Evolutionary conservation across 1,140 invertebrate species (phyloP), one percentile per base, ranked within the genome.

Genomic region (Euglossa dilemma): DNA sequence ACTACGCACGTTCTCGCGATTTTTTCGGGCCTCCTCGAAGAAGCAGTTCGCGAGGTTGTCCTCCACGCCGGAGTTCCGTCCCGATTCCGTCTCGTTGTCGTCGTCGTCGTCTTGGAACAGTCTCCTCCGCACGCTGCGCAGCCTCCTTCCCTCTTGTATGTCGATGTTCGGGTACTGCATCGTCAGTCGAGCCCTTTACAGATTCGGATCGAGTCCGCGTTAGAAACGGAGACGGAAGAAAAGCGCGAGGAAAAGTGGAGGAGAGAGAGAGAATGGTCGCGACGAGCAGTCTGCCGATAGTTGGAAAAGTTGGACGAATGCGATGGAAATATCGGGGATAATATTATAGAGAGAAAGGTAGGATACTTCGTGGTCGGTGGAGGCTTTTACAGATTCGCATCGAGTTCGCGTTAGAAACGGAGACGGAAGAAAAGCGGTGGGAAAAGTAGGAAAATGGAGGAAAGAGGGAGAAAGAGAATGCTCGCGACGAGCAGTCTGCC

Each of bases 141-240:
- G 9, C 76, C 84, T 91, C 52, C 85, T 67, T 81, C 86, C 73
- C 81, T 91, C 90, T 64, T 87, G 90, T 50, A 86, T 83, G 67
- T 92, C 92, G 52, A 87, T 80, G 80, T 91, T 91, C 47, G 85
- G 87, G 72, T 93, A 89, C 72, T 92, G 91, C 93, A 94, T 94
- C 76, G 87, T 92, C 66, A 93, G 87, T 57, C 91, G 90, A 75
- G 91, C 92, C 86, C 93, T 94, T 72, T 3, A 75, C 67, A 90
- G 43, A 80, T 83, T 67, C 20, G 14, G 36, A 78, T n/a, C 3
- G 43, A 57, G 20, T 36, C 4, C 36, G 4, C 1, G 36, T 36
- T 36, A 64, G 23, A 54, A 16, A 54, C 2, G 8, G 8, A 52
- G 18, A 0, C 8, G 7, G 20, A 47, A 2, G 8, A 50, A 50